Evolutionary conservation across 2,888 invertebrate species (phyloP).

Genomic region (Cybosia mesomella): DNA sequence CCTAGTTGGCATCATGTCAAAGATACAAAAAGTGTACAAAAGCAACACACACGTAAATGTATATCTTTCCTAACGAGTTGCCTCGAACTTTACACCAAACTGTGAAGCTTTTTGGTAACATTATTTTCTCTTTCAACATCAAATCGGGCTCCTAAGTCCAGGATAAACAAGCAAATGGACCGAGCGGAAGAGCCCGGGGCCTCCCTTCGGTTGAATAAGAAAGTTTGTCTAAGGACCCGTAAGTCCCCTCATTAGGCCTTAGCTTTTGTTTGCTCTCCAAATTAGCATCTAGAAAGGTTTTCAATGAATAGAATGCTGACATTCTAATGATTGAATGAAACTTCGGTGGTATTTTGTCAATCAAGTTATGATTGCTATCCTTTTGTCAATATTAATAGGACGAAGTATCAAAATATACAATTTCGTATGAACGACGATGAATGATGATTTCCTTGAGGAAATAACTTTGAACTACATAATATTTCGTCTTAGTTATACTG

Average conservation of each 20-base stretch:
- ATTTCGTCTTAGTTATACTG: not conserved
- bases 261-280: slow-evolving; percentile 83
- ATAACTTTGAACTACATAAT: not conserved
- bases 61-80: slow-evolving; percentile 34
- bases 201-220: slow-evolving; percentile 76
- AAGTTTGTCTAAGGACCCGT: slow-evolving; percentile 79
- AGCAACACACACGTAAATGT: slow-evolving; percentile 11
- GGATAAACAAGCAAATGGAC: slow-evolving; percentile 84
- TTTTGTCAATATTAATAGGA: slow-evolving; percentile 4
- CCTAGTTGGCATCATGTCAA: not conserved
- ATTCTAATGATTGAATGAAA: slow-evolving; percentile 74
- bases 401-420: not conserved
- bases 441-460: too few species aligned
- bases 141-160: slow-evolving; percentile 70
- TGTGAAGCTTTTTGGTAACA: slow-evolving; percentile 55
- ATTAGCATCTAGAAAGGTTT: slow-evolving; percentile 82
- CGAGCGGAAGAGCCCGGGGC: slow-evolving; percentile 79
- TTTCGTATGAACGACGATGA: too few species aligned
- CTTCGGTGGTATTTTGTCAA: slow-evolving; percentile 57
- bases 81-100: slow-evolving; percentile 51
- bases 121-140: slow-evolving; percentile 60
- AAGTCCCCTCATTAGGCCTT: slow-evolving; percentile 82
- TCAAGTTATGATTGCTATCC: slow-evolving; percentile 33
- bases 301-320: slow-evolving; percentile 65
- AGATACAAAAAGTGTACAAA: not conserved